Evolutionary conservation across 2,797 vertebrate species (phyloP), one percentile per base, ranked within the genome.

Genomic region (Muscicapa comitata): DNA sequence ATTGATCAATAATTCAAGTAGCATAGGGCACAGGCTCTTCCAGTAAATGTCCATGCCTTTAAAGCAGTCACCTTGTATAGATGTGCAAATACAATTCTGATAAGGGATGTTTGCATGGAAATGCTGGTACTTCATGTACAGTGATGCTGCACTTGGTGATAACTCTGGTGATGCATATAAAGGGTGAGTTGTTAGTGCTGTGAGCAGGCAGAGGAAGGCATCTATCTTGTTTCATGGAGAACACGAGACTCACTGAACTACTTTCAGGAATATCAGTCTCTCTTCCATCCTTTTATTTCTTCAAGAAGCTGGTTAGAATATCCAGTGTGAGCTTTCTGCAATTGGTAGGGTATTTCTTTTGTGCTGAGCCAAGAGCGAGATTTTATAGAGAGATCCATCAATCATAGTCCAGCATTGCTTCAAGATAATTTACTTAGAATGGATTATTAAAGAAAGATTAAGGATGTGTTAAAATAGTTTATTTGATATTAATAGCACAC

Each of bases 1-100:
- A 94, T 95, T 95, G 90, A 93, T 94, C 94, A 95, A 76, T 91
- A 91, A 96, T 97, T 95, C 87, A 96, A 94, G 76, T n/a, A 93
- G 24, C n/a, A 33, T 76, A 59, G 75, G 65, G 50, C 26, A 38
- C 24, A 72, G 63, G 50, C 72, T 78, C 50, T 86, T 90, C 50
- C 72, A 84, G 76, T 75, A 88, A 88, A 48, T 37, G 70, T 55
- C 87, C 57, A 7, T 81, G 42, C 66, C 58, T 94, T 89, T 94
- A 63, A 74, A 90, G 66, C 57, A 57, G 45, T 84, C 86, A 61
- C 59, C 62, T 84, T 88, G 83, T 78, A 26, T 57, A 45, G 76
- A 91, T 91, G 91, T 95, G 75, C 91, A 95, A 92, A 88, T 93
- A 85, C 71, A 85, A n/a, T 58, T 87, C 84, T 79, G 91, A 93